Evolutionary conservation across 2,113 vertebrate genomes (phyloP).

Genomic region (Martes martes): DNA sequence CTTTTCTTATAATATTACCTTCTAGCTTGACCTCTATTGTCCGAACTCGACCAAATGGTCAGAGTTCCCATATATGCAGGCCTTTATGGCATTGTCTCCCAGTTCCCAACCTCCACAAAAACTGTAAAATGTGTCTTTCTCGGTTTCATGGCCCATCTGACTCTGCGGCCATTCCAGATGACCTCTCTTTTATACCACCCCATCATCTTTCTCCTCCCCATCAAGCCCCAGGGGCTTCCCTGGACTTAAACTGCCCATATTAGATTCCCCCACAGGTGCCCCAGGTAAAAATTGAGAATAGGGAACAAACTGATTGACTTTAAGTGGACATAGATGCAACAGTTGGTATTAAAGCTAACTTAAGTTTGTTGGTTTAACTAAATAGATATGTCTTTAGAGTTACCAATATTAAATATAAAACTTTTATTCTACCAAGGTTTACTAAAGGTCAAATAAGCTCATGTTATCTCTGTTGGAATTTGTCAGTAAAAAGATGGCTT

Average conservation of each 20-base stretch:
- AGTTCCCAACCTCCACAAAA: not conserved
- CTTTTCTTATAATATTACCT: not conserved
- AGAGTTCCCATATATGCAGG: not conserved
- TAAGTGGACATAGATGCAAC: not conserved
- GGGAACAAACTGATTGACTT: not conserved
- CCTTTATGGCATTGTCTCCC: not conserved
- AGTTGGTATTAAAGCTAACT: not conserved
- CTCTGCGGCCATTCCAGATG: not conserved
- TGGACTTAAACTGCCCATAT: not conserved
- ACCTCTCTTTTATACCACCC: not conserved
- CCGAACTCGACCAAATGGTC: not conserved
- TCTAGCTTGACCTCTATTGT: not conserved
- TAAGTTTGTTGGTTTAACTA: not conserved
- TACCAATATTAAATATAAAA: not conserved
- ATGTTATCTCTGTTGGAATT: not conserved
- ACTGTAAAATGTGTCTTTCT: not conserved
- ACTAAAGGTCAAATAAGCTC: not conserved
- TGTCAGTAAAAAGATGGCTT: not conserved
- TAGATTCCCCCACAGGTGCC: not conserved
- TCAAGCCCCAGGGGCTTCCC: not conserved
- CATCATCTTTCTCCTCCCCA: not conserved
- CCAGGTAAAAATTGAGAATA: not conserved
- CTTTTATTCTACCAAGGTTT: not conserved
- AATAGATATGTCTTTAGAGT: not conserved
- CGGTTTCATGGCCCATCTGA: not conserved